These are phyloP conservation scores for Eilema sororculum DNA, from an alignment of 2,888 invertebrate genomes.

Conservation along the genomic window DNA sequence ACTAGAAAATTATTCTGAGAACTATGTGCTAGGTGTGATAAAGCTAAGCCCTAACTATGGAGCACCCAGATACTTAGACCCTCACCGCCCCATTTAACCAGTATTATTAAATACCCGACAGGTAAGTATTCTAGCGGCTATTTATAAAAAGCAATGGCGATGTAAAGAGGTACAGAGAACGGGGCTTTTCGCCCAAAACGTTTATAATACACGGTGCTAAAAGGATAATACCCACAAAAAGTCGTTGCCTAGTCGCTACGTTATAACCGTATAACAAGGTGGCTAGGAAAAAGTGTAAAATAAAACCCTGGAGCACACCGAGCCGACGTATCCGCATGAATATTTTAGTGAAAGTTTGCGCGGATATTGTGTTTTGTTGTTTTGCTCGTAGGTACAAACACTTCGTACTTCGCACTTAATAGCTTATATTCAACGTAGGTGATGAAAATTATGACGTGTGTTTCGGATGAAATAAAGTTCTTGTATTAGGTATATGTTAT, in stretches of 20 bases:
- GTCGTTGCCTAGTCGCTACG: conserved; percentile 63
- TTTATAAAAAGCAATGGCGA: conserved; percentile 51
- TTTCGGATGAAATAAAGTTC: not conserved
- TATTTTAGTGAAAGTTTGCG: conserved; percentile 46
- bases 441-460: conserved; percentile 29
- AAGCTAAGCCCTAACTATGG: not conserved
- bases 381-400: conserved; percentile 27
- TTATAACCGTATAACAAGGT: conserved; percentile 71
- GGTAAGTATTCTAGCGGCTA: conserved; percentile 35
- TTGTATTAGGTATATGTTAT: not conserved
- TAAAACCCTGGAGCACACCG: conserved; percentile 53
- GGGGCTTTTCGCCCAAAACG: conserved; percentile 66
- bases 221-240: conserved; percentile 83
- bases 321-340: conserved; percentile 40
- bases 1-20: not conserved
- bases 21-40: not conserved
- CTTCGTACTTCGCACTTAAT: conserved; percentile 33
- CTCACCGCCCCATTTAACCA: not conserved
- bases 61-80: not conserved
- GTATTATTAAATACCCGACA: conserved; percentile 15
- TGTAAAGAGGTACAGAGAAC: conserved; percentile 60
- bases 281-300: conserved; percentile 72
- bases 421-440: conserved; percentile 34
- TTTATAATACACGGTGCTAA: conserved; percentile 77
- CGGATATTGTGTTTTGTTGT: conserved; percentile 39